These are phyloP conservation scores for Ophion slaviceki DNA, from an alignment of 2,888 invertebrate species.

Conservation along the genomic window DNA sequence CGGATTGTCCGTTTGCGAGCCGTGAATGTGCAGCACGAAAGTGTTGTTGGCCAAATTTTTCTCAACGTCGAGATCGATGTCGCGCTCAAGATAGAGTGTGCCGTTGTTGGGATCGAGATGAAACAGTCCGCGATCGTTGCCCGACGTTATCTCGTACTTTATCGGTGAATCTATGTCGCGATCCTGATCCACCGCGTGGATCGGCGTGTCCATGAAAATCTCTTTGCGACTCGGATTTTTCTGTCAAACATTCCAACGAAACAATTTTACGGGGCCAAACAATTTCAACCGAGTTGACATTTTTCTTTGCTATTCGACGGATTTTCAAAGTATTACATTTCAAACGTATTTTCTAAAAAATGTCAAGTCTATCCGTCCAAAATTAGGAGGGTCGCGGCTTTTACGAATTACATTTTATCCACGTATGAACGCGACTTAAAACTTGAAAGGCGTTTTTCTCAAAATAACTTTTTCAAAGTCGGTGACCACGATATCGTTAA, in stretches of 20 bases:
- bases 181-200: constrained; percentile 93
- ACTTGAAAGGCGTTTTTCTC: too few species aligned
- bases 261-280: neutral
- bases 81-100: constrained; percentile 90
- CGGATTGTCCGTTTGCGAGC: constrained; percentile 91
- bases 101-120: constrained; percentile 90
- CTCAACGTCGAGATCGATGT: constrained; percentile 92
- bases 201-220: constrained; percentile 89
- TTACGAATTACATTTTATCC: too few species aligned
- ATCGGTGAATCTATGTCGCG: constrained; percentile 89
- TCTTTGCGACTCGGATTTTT: constrained; percentile 89
- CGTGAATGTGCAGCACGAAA: constrained; percentile 91
- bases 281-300: neutral
- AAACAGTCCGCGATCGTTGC: constrained; percentile 91
- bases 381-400: too few species aligned
- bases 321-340: too few species aligned
- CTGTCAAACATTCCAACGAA: constrained; percentile 82
- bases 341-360: too few species aligned
- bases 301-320: too few species aligned
- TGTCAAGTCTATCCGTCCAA: too few species aligned
- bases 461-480: too few species aligned
- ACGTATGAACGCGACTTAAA: too few species aligned
- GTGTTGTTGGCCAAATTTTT: constrained; percentile 90
- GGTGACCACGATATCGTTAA: too few species aligned
- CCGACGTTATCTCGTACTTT: constrained; percentile 91